These are phyloP conservation scores for Hedya salicella DNA, from an alignment of 2,888 invertebrate genomes.

Conservation along the genomic window DNA sequence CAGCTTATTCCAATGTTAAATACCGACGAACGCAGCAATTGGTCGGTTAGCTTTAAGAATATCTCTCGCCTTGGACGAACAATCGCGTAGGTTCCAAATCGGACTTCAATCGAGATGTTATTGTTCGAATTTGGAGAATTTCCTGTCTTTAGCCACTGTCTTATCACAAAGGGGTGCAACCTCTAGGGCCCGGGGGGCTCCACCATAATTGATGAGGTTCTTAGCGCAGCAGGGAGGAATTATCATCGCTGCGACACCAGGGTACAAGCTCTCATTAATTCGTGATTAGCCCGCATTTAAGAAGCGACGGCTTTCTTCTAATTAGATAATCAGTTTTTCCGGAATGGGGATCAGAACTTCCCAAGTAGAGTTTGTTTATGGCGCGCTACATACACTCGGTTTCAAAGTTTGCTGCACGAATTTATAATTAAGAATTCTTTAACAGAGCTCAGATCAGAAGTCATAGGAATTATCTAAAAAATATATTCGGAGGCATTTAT, in stretches of 20 bases:
- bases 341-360: slow-evolving; percentile 60
- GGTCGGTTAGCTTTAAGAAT: neutral
- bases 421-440: no score
- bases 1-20: no score
- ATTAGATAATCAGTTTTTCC: slow-evolving; percentile 80
- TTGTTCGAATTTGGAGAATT: slow-evolving; percentile 30
- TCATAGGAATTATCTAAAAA: no score
- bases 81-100: neutral
- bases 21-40: no score
- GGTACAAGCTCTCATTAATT: slow-evolving; percentile 82
- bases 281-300: slow-evolving; percentile 81
- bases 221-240: slow-evolving; percentile 82
- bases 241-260: slow-evolving; percentile 79
- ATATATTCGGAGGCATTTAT: no score
- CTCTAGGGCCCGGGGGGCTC: slow-evolving; percentile 64
- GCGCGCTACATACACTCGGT: slow-evolving; percentile 42
- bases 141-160: slow-evolving; percentile 51
- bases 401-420: neutral
- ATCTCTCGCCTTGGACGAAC: neutral
- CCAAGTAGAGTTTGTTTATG: slow-evolving; percentile 64
- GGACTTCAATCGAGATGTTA: slow-evolving; percentile 16
- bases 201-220: slow-evolving; percentile 83
- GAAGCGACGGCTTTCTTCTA: slow-evolving; percentile 75
- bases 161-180: slow-evolving; percentile 62
- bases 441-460: no score